Evolutionary conservation across 2,888 invertebrate species (phyloP).

Genomic region (Dasysyrphus albostriatus): DNA sequence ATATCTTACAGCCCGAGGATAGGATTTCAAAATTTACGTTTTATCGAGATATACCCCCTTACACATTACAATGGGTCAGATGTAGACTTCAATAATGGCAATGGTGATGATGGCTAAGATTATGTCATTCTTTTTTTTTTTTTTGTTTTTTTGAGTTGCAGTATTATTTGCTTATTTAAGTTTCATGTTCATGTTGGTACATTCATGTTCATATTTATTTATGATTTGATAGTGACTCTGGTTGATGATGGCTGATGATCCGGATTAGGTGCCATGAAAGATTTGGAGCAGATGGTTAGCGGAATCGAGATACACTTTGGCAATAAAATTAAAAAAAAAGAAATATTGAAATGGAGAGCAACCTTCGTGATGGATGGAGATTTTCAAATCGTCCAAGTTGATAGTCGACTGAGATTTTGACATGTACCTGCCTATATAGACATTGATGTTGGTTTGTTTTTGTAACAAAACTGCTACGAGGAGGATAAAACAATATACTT

Average conservation of each 20-base stretch:
- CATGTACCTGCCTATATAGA: not conserved
- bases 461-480: conserved; percentile 46
- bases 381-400: conserved; percentile 56
- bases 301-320: not conserved
- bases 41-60: conserved; percentile 54
- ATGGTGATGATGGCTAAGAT: conserved; percentile 70
- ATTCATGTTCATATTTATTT: conserved; percentile 1
- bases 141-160: too few relatives aligned
- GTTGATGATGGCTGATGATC: conserved; percentile 67
- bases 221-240: conserved; percentile 58
- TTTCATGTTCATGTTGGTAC: conserved; percentile 28
- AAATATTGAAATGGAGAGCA: conserved; percentile 66
- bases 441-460: conserved; percentile 30
- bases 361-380: conserved; percentile 65
- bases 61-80: conserved; percentile 52
- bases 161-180: conserved; percentile 35
- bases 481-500: conserved; percentile 31
- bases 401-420: conserved; percentile 28
- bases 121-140: conserved; percentile 60
- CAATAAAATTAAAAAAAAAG: conserved; percentile 1
- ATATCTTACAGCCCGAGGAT: conserved; percentile 71
- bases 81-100: conserved; percentile 66
- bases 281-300: conserved; percentile 68
- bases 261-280: conserved; percentile 69
- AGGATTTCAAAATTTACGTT: conserved; percentile 70